Evolutionary conservation across 1,140 invertebrate species (phyloP).

Genomic region (Drosophila lini): DNA sequence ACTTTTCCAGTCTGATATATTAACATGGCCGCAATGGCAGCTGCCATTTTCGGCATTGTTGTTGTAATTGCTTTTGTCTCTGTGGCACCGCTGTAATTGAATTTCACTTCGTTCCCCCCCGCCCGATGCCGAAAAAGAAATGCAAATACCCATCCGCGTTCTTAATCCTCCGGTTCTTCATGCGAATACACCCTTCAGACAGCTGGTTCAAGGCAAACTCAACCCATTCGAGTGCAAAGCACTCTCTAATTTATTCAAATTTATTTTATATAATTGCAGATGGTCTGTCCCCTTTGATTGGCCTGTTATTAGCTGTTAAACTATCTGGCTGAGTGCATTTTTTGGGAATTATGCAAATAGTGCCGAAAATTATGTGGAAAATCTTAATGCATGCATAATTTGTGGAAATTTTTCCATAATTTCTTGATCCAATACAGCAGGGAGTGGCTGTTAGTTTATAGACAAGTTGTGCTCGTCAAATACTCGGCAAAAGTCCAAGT

Average conservation of each 20-base stretch:
- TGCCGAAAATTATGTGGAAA: constrained; percentile 23
- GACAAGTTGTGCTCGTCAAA: constrained; percentile 22
- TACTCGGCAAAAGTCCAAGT: constrained; percentile 10
- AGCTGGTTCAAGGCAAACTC: neutral
- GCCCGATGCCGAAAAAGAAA: neutral
- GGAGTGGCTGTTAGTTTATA: constrained; percentile 11
- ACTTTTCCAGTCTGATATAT: constrained; percentile 60
- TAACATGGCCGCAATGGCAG: constrained; percentile 64
- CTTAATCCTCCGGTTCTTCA: constrained; percentile 29
- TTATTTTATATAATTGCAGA: constrained; percentile 16
- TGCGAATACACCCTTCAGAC: constrained; percentile 7
- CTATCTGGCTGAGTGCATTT: constrained; percentile 36
- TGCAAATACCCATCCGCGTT: constrained; percentile 21
- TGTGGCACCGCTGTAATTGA: constrained; percentile 66
- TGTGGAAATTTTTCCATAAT: constrained; percentile 14
- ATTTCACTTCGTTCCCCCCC: constrained; percentile 48
- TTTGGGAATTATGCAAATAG: constrained; percentile 46
- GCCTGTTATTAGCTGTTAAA: constrained; percentile 22
- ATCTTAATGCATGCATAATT: constrained; percentile 45
- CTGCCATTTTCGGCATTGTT: constrained; percentile 63
- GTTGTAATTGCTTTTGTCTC: constrained; percentile 65
- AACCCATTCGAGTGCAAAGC: constrained; percentile 12
- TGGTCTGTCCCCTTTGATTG: constrained; percentile 28
- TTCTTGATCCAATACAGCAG: constrained; percentile 20
- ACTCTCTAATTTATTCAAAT: constrained; percentile 37